Evolutionary conservation across 2,888 invertebrate species (phyloP).

Genomic region (Heterodera filipjevi): DNA sequence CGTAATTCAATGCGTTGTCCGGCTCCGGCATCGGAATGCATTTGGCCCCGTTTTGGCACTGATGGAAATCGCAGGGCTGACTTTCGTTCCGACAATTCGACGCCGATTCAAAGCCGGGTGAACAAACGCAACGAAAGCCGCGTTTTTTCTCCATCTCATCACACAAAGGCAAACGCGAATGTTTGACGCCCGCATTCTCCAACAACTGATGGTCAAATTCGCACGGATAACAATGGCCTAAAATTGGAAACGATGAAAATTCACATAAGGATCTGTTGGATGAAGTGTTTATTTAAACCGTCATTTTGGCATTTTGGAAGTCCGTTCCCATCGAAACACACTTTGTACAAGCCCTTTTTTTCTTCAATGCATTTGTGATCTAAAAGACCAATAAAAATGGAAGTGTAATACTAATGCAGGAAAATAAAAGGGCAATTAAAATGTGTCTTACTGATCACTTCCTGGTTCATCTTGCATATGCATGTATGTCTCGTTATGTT

Average conservation of each 20-base stretch:
- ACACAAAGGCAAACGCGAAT: background rate
- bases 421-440: no score
- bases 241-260: background rate
- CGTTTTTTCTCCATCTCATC: background rate
- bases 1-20: background rate
- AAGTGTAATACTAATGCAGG: no score
- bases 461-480: background rate
- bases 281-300: background rate
- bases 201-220: background rate
- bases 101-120: slow-evolving; percentile 21
- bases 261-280: background rate
- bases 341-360: background rate
- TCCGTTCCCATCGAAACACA: background rate
- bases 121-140: slow-evolving; percentile 39
- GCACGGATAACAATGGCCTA: slow-evolving; percentile 5
- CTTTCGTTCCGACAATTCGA: background rate
- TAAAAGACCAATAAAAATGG: background rate
- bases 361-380: background rate
- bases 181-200: background rate
- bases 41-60: slow-evolving; percentile 1
- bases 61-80: slow-evolving; percentile 1
- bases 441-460: background rate
- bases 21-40: background rate
- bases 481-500: background rate
- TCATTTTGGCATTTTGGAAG: background rate